These are phyloP conservation scores for Vulpes vulpes DNA, from an alignment of 2,113 vertebrate species.

Conservation along the genomic window DNA sequence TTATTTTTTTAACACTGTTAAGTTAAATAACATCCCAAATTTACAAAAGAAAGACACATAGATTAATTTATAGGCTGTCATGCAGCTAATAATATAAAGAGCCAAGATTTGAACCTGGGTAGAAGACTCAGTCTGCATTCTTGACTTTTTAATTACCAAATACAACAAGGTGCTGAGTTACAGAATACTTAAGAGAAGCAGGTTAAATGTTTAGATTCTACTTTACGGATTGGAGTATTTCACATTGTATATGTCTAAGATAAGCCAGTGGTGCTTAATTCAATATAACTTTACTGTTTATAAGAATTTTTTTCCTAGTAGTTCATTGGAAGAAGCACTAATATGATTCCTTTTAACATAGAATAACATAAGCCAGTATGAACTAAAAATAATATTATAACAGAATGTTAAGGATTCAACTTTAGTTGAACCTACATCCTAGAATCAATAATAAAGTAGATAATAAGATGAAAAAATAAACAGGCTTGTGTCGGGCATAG, in stretches of 20 bases:
- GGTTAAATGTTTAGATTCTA: background rate
- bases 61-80: background rate
- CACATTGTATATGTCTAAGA: background rate
- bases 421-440: background rate
- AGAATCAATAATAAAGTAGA: background rate
- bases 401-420: background rate
- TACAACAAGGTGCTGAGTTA: background rate
- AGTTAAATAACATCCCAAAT: background rate
- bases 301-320: slow-evolving; percentile 9
- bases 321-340: background rate
- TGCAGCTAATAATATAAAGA: background rate
- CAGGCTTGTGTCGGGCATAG: background rate
- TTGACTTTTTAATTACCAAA: background rate
- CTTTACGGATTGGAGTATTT: background rate
- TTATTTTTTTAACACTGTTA: background rate
- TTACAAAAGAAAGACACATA: background rate
- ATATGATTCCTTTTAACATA: slow-evolving; percentile 1
- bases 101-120: background rate
- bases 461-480: background rate
- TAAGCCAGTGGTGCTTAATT: background rate
- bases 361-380: background rate
- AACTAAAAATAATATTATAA: background rate
- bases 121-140: background rate
- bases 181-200: background rate
- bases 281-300: background rate